These are phyloP conservation scores for Anneissia japonica DNA, from an alignment of 35 echinoderm and acorn worm genomes.

Conservation along the genomic window DNA sequence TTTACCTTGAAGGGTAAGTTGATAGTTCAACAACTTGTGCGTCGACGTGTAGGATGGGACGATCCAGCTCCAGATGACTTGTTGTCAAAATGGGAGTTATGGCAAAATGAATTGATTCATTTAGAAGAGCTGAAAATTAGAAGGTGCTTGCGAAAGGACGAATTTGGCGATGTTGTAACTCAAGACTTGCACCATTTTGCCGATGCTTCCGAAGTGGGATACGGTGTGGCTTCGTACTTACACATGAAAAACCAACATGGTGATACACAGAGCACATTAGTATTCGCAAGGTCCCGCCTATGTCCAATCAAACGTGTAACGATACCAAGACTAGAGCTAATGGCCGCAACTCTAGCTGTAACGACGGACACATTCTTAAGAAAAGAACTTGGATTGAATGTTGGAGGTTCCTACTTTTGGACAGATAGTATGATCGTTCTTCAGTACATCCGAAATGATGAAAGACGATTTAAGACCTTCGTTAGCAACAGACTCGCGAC, in stretches of 20 bases:
- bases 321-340: constrained; percentile 34
- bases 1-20: no score
- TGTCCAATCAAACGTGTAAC: constrained; percentile 17
- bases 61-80: constrained; percentile 9
- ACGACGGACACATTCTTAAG: not conserved
- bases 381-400: not conserved
- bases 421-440: constrained; percentile 32
- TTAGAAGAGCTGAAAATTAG: no score
- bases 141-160: no score
- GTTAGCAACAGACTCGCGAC: constrained; percentile 17
- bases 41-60: constrained; percentile 28
- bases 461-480: constrained; percentile 29
- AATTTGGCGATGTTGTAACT: no score
- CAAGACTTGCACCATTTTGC: not conserved
- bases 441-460: not conserved
- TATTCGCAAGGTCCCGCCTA: constrained; percentile 7
- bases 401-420: constrained; percentile 22
- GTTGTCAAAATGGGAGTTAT: no score
- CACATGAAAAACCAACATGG: not conserved
- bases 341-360: constrained; percentile 27
- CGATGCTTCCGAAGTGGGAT: not conserved
- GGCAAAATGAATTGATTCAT: no score
- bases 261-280: not conserved
- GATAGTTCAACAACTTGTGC: constrained; percentile 24
- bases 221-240: not conserved